Base-by-base conservation (phyloP, 2,888 invertebrate genomes). In the Callimorpha dominula region DNA sequence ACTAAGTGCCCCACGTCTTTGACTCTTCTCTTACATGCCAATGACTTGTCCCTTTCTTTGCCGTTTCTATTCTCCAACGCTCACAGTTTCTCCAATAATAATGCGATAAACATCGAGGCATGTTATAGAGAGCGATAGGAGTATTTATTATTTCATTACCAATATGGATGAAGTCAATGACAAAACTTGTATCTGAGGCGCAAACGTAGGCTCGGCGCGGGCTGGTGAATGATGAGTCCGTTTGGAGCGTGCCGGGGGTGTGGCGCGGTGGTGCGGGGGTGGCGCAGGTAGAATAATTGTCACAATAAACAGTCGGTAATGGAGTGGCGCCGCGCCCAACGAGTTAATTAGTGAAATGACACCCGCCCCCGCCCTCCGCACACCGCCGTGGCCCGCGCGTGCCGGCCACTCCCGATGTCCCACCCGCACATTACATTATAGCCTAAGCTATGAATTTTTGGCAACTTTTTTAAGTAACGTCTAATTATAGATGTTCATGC, bases 231-330 rank as follows among this genome's bases (percentile, higher is more conserved):
- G 78, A 80, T 79, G 79, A 71, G 79, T 70, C 54, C 68, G 68
- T 60, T 52, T 62, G 20, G 73, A 65, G 69, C 60, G 64, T 20
- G 11, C 57, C 6, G 12, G 65, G 68, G 68, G 42, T 69, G 60
- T 68, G 76, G 81, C 52, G 79, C 72, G 74, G 77, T 72, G 75
- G 69, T 75, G 73, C 72, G 72, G 77, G 78, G 75, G 64, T 68
- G 73, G 78, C 75, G 79, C 83, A 81, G 85, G 84, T 78, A 83
- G 87, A 90, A 91, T 93, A 92, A 93, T 93, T 93, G 94, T 93
- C 92, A 93, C 93, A 91, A 93, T 94, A 94, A 94, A 94, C 93
- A 93, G 89, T 87, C 87, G 81, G 90, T 93, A 94, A 94, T 93
- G 92, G 94, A 93, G 93, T 91, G 87, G 85, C 86, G 91, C 88